Percentiles rank a stretch among this genome's conserved stretches.
These are phyloP conservation scores for pig (Sus scrofa) DNA, from an alignment of 2,113 vertebrate genomes.

Conservation along the genomic window DNA sequence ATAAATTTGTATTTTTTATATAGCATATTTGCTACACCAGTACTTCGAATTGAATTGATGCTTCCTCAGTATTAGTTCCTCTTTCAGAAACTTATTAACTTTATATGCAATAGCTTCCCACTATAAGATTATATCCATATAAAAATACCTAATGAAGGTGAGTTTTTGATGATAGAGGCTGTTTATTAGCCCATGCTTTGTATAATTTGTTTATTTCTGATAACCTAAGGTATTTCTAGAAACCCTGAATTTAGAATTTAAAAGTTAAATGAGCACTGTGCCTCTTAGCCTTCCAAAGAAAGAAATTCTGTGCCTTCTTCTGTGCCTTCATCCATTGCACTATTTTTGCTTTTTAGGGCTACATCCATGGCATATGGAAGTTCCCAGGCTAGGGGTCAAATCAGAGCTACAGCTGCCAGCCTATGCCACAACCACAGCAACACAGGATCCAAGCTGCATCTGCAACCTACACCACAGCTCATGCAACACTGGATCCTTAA, in stretches of 20 bases:
- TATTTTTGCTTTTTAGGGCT: no score
- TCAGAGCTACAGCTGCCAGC: no score
- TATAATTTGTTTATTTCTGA: conserved; percentile 40
- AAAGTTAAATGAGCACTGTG: conserved; percentile 14
- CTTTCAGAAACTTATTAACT: neutral
- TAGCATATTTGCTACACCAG: neutral
- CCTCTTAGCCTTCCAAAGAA: neutral
- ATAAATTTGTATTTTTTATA: conserved; percentile 35
- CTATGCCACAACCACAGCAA: no score
- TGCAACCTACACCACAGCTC: no score
- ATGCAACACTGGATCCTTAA: no score
- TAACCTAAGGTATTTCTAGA: conserved; percentile 48
- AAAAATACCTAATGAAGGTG: conserved; percentile 1
- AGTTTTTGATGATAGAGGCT: neutral
- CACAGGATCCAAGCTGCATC: no score
- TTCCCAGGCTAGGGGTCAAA: no score
- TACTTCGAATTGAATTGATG: neutral
- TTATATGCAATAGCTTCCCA: neutral
- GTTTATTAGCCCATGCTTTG: neutral
- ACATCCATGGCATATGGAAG: no score
- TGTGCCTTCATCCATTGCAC: neutral
- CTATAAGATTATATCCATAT: neutral
- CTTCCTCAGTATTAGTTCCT: neutral
- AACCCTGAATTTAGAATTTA: neutral
- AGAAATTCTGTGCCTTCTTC: neutral